phyloP scores from a whole-genome alignment of 2,113 vertebrate genomes.

The Brachionichthys hirsutus region DNA sequence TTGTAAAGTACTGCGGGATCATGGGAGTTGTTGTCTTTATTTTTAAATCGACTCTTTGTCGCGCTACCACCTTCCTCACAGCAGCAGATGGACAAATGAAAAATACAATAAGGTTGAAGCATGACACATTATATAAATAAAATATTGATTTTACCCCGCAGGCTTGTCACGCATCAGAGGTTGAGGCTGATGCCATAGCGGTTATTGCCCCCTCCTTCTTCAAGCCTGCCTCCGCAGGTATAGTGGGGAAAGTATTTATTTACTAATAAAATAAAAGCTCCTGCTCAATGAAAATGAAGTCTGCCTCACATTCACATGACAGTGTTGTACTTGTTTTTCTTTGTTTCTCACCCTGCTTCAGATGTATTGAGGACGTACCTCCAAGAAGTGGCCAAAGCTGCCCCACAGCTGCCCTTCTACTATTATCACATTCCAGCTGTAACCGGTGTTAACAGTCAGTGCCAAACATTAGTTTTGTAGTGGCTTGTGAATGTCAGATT shows the following conservation, averaged over 20 bases:
- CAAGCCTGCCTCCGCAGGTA: slow-evolving; percentile 85
- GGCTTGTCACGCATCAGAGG: slow-evolving; percentile 86
- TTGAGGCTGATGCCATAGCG: slow-evolving; percentile 86
- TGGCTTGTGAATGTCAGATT: not conserved
- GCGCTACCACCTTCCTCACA: no score
- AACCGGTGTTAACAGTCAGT: slow-evolving; percentile 87
- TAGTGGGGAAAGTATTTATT: slow-evolving; percentile 1
- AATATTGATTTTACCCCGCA: slow-evolving; percentile 53
- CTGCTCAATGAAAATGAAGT: no score
- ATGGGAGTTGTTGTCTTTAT: no score
- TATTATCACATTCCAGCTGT: slow-evolving; percentile 91
- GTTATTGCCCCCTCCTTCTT: slow-evolving; percentile 89
- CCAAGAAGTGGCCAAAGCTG: slow-evolving; percentile 81
- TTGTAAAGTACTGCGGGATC: no score
- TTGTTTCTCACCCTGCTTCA: slow-evolving; percentile 50
- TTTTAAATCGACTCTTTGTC: no score
- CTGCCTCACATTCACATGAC: not conserved
- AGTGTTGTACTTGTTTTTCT: not conserved
- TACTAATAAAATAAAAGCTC: not conserved
- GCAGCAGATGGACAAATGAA: no score
- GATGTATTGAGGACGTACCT: slow-evolving; percentile 82
- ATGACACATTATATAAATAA: no score
- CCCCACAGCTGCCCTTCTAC: slow-evolving; percentile 87
- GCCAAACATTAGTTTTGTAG: not conserved
- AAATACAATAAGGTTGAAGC: no score